A percentile compares a stretch with the other conserved stretches of the same genome.
These are phyloP conservation scores for Priocnemis perturbator DNA, from an alignment of 2,888 invertebrate species.

Conservation along the genomic window DNA sequence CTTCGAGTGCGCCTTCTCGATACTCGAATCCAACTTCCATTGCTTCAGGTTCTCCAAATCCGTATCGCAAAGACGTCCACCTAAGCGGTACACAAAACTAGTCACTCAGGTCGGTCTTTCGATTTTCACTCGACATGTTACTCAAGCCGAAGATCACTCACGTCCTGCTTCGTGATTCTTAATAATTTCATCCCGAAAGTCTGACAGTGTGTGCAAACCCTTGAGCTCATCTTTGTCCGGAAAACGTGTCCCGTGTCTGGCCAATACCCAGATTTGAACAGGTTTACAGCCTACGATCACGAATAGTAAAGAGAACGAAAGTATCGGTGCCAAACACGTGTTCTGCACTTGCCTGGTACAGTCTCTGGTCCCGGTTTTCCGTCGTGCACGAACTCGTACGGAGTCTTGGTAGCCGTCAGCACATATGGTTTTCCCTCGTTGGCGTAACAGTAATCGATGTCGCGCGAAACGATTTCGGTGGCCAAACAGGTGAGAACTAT, in stretches of 20 bases:
- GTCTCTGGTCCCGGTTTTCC: slow-evolving; percentile 57
- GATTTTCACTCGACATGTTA: neutral
- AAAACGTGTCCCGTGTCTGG: slow-evolving; percentile 83
- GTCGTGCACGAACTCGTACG: slow-evolving; percentile 82
- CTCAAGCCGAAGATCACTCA: slow-evolving; percentile 25
- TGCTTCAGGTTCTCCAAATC: slow-evolving; percentile 81
- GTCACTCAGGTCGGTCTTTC: too few species aligned
- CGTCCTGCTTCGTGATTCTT: slow-evolving; percentile 81
- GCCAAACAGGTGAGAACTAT: slow-evolving; percentile 14
- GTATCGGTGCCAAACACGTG: too few species aligned
- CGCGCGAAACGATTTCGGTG: neutral
- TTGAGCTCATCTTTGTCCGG: slow-evolving; percentile 79
- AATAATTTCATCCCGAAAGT: slow-evolving; percentile 80
- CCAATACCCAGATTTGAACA: slow-evolving; percentile 83
- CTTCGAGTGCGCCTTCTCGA: slow-evolving; percentile 78
- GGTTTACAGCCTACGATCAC: slow-evolving; percentile 80
- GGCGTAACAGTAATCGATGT: slow-evolving; percentile 78
- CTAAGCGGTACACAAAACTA: slow-evolving; percentile 11
- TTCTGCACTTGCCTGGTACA: neutral
- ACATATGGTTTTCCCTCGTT: slow-evolving; percentile 80
- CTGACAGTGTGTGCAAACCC: slow-evolving; percentile 77
- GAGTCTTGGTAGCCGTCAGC: slow-evolving; percentile 84
- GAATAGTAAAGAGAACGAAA: neutral
- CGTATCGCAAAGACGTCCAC: slow-evolving; percentile 77
- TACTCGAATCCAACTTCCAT: slow-evolving; percentile 81